Conservation (phyloP, 2,888 invertebrate genomes). For the Polia nebulosa region DNA sequence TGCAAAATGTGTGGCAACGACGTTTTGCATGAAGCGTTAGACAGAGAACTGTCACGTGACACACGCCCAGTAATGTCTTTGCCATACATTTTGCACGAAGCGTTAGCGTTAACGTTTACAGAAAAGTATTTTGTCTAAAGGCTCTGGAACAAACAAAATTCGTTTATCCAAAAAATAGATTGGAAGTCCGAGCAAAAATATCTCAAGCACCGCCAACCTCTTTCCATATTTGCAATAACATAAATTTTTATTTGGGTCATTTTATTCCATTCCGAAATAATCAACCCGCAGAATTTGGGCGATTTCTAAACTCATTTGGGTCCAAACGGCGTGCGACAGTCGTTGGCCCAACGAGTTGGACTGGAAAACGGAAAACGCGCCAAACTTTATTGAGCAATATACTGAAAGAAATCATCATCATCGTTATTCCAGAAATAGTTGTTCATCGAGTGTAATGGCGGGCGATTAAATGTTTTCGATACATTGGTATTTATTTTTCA, state of each 20-base stretch:
- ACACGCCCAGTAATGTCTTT: no score
- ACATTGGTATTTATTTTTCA: constrained; percentile 12
- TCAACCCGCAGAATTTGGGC: constrained; percentile 62
- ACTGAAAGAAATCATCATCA: constrained; percentile 53
- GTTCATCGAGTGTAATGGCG: constrained; percentile 37
- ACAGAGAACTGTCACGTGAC: no score
- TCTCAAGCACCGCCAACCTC: constrained; percentile 41
- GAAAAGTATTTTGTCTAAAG: background rate
- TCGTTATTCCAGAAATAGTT: constrained; percentile 51
- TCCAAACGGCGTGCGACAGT: constrained; percentile 60
- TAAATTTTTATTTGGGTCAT: constrained; percentile 63
- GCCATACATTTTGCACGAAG: no score
- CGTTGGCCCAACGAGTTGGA: constrained; percentile 40
- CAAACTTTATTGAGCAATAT: constrained; percentile 60
- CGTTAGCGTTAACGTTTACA: no score
- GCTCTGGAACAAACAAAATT: constrained; percentile 29
- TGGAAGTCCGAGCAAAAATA: constrained; percentile 31
- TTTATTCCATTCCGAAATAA: constrained; percentile 62
- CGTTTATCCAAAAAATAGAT: constrained; percentile 31
- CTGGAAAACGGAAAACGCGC: constrained; percentile 46
- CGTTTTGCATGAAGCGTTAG: no score
- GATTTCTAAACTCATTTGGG: constrained; percentile 67
- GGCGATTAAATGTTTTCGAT: constrained; percentile 18
- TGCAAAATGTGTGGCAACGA: no score
- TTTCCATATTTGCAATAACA: constrained; percentile 63